These are phyloP conservation scores for Hemibagrus wyckioides DNA, from an alignment of 2,113 vertebrate genomes.

Conservation along the genomic window DNA sequence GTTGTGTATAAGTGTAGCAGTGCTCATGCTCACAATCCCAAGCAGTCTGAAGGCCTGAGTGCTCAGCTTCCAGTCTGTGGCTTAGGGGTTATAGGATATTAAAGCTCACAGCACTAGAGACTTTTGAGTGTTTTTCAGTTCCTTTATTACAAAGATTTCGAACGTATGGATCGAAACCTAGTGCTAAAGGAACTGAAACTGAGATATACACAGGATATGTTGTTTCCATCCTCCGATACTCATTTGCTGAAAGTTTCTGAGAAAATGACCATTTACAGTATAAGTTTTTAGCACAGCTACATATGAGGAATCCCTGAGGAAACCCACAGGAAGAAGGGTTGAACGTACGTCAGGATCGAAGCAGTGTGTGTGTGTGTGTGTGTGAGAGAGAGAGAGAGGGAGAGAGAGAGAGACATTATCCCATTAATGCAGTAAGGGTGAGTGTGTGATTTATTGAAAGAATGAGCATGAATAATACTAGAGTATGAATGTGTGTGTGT, in stretches of 20 bases:
- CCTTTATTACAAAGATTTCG: no score
- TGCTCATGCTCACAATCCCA: no score
- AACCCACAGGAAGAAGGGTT: not conserved
- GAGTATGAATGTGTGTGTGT: not conserved
- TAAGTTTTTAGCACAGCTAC: not conserved
- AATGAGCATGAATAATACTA: conserved; percentile 32
- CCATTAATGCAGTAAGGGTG: not conserved
- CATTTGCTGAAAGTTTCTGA: not conserved
- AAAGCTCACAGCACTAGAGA: no score
- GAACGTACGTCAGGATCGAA: not conserved
- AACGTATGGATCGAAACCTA: no score
- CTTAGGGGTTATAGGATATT: no score
- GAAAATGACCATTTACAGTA: not conserved
- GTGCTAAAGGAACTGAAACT: no score
- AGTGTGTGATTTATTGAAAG: conserved; percentile 34
- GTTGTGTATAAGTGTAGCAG: no score
- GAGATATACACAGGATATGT: not conserved
- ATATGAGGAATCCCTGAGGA: not conserved
- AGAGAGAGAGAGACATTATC: not conserved
- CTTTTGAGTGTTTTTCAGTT: no score
- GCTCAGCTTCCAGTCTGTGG: no score
- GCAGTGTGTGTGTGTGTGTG: not conserved
- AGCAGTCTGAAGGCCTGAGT: no score
- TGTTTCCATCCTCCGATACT: not conserved
- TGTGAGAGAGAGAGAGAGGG: not conserved